Evolutionary conservation across 2,113 vertebrate species (phyloP).

Genomic region (Calyptomena viridis): DNA sequence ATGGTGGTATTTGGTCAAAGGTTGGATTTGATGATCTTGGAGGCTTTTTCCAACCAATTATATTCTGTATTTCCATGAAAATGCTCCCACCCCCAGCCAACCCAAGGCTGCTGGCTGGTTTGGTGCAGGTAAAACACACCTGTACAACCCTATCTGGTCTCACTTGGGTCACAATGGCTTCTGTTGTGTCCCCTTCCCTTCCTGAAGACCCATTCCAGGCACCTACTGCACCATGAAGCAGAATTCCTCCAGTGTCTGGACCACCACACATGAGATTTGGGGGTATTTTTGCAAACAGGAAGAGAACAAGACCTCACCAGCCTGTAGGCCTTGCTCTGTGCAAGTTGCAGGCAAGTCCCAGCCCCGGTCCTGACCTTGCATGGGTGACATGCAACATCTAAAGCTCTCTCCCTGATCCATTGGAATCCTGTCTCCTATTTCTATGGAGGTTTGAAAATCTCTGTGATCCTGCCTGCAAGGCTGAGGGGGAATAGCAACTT

Average conservation of each 20-base stretch:
- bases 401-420: neutral
- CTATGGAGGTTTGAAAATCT: neutral
- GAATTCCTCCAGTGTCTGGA: accelerated
- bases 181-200: neutral
- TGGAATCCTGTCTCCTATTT: neutral
- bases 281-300: neutral
- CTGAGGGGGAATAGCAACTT: neutral
- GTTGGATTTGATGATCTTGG: neutral
- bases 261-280: neutral
- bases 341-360: neutral
- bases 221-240: neutral
- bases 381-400: neutral
- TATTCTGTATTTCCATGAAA: neutral
- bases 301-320: neutral
- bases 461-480: neutral
- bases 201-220: neutral
- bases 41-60: neutral
- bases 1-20: neutral
- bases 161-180: accelerated
- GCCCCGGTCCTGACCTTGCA: neutral
- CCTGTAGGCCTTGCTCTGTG: no score
- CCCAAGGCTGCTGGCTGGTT: neutral
- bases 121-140: accelerated
- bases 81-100: neutral
- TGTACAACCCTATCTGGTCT: neutral